Evolutionary conservation across 1,140 invertebrate species (phyloP).

Genomic region (Oryzaephilus surinamensis): DNA sequence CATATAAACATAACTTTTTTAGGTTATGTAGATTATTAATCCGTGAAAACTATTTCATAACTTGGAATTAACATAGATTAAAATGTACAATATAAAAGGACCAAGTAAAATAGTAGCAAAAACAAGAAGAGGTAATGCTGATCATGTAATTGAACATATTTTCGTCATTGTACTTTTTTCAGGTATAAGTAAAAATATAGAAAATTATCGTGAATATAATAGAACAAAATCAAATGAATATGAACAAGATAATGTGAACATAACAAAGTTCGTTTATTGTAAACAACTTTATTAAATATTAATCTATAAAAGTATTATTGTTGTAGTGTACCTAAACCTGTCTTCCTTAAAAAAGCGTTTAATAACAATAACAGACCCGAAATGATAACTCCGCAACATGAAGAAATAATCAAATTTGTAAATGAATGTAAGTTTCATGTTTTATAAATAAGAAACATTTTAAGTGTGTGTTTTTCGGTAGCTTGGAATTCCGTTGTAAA

Average conservation of each 20-base stretch:
- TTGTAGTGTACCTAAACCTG: constrained; percentile 37
- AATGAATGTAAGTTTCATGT: constrained; percentile 23
- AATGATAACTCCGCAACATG: constrained; percentile 37
- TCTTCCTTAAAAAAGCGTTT: constrained; percentile 37
- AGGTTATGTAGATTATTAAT: no score
- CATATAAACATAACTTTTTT: no score
- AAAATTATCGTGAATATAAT: constrained; percentile 26
- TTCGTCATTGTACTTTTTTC: constrained; percentile 11
- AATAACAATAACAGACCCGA: constrained; percentile 29
- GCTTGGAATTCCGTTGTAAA: constrained; percentile 21
- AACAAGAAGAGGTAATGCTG: constrained; percentile 56
- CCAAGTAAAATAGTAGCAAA: constrained; percentile 78
- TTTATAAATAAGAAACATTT: constrained; percentile 1
- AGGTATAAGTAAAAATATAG: constrained; percentile 40
- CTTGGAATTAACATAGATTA: no score
- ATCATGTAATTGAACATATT: constrained; percentile 7
- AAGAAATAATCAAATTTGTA: constrained; percentile 40
- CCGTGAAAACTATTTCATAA: no score
- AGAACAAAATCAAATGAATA: constrained; percentile 15
- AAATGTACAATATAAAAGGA: constrained; percentile 79
- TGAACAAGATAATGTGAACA: constrained; percentile 18
- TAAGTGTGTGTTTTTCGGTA: constrained; percentile 11
- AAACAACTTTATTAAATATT: no score
- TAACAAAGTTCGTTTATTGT: not conserved
- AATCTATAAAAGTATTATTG: constrained; percentile 1